These are phyloP conservation scores for Melanotaenia nigrans DNA, from an alignment of 2,797 vertebrate genomes.

Conservation along the genomic window DNA sequence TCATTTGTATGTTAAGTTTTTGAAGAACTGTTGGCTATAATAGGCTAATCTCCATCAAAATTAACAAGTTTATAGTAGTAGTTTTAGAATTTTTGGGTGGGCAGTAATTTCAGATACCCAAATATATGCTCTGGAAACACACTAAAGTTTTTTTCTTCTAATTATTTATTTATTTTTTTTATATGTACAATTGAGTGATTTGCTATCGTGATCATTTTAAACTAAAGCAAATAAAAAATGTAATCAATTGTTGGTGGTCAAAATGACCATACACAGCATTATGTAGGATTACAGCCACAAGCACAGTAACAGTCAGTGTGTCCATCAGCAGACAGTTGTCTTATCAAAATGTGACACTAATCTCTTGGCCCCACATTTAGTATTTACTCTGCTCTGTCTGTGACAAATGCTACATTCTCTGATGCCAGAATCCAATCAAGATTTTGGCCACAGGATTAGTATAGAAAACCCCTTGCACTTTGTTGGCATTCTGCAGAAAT, in stretches of 20 bases:
- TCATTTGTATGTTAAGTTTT: too few species aligned
- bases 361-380: conserved; percentile 26
- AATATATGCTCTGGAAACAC: too few species aligned
- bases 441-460: conserved; percentile 12
- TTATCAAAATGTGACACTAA: conserved; percentile 43
- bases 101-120: too few species aligned
- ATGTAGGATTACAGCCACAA: not conserved
- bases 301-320: conserved; percentile 9
- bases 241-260: not conserved
- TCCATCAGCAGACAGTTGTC: conserved; percentile 22
- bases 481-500: not conserved
- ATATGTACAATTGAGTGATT: not conserved
- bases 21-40: too few species aligned
- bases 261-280: not conserved
- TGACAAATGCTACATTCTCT: conserved; percentile 17
- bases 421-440: conserved; percentile 4
- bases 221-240: not conserved
- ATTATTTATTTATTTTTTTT: too few species aligned
- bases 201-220: not conserved
- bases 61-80: too few species aligned
- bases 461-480: conserved; percentile 9
- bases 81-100: too few species aligned
- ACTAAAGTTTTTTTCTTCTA: too few species aligned
- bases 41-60: too few species aligned
- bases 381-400: conserved; percentile 15